A percentile compares a stretch with the other conserved stretches of the same genome.
Evolutionary conservation across 2,888 invertebrate species (phyloP).

Genomic region (Deroplatys truncata): DNA sequence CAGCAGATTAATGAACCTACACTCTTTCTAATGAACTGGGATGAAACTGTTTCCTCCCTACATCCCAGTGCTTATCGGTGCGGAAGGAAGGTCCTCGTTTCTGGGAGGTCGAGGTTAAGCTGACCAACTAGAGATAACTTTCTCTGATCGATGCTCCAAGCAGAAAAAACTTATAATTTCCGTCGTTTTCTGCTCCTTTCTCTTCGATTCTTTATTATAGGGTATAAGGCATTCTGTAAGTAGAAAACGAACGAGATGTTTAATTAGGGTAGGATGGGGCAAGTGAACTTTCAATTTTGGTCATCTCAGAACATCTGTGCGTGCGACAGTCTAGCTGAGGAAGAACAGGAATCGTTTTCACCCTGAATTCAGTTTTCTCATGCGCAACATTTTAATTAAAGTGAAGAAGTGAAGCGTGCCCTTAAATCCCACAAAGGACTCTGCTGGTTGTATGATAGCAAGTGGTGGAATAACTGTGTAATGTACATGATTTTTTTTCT

Average conservation of each 20-base stretch:
- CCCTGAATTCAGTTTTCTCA: background rate
- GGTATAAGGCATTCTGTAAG: background rate
- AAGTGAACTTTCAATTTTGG: background rate
- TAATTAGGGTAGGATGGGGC: background rate
- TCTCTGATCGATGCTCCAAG: background rate
- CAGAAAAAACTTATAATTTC: background rate
- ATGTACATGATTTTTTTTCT: too few relatives aligned
- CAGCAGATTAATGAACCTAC: background rate
- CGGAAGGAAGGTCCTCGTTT: too few relatives aligned
- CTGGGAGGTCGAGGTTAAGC: background rate
- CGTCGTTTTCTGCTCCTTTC: background rate
- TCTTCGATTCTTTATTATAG: background rate
- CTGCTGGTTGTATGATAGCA: too few relatives aligned
- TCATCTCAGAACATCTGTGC: background rate
- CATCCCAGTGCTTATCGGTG: background rate
- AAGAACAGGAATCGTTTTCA: background rate
- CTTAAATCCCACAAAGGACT: too few relatives aligned
- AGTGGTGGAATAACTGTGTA: too few relatives aligned
- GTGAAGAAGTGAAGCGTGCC: background rate
- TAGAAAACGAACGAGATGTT: background rate
- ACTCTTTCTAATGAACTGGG: background rate
- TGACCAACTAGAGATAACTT: background rate
- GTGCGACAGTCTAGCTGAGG: background rate
- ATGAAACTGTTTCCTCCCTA: background rate
- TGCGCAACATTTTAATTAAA: background rate